Evolutionary conservation across 2,888 invertebrate genomes (phyloP), one percentile per base, ranked within the genome.

Genomic region (Ochlodes sylvanus): DNA sequence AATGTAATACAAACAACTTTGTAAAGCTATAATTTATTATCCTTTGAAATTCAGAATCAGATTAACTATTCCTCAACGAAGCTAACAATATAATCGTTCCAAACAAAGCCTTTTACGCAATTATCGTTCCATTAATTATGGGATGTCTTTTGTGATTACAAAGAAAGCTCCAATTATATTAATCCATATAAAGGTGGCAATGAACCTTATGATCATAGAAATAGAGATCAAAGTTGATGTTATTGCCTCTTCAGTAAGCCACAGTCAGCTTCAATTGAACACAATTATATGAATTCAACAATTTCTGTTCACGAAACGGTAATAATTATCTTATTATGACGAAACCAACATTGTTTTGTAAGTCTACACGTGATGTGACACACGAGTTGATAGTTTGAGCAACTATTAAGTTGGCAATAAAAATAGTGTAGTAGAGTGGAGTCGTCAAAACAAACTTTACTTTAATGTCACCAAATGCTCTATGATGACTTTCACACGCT

Each of bases 311-410:
- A 60, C 41, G 52, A 58, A 66, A 41, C 17, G 44, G 19, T 52
- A 32, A 60, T 50, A 50, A 84, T 80, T 80, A 81, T 79, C 76
- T 80, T 80, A 79, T 82, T 82, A 82, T 69, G 62, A 60, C 63
- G 72, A 73, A 68, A 69, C 75, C 73, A 79, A 72, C 70, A 74
- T 73, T 70, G 70, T 77, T 76, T 81, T 77, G 72, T 73, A 76
- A 72, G 27, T 14, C 32, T 57, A 17, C 27, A 54, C 54, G 54
- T 64, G 17, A 9, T 38, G 52, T 47, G 64, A 57, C 38, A 38
- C 34, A 64, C 64, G 57, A 27, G 7, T 44, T 27, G 10, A n/a
- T 54, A 27, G 7, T 54, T 27, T 38, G 9, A 38, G 38, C 38
- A 38, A 38, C 38, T 38, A 38, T n/a, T n/a, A 38, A 10, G 27